Conservation (phyloP, 2,888 invertebrate species). For the Synergus gifuensis region DNA sequence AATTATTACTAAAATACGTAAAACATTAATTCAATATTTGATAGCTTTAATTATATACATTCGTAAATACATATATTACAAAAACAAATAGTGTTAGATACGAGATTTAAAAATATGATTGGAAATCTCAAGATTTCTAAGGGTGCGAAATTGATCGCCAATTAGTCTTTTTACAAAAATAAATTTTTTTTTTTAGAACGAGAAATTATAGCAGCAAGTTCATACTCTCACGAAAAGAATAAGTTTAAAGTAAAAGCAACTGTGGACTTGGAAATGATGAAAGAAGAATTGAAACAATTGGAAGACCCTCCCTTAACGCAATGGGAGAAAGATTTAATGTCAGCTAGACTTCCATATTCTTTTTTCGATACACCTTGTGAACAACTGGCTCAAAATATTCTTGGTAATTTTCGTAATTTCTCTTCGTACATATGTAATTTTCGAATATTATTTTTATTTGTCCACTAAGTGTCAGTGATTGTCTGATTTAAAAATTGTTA, state of each 20-base stretch:
- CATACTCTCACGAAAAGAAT: not conserved
- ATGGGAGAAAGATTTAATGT: slow-evolving; percentile 66
- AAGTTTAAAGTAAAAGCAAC: slow-evolving; percentile 10
- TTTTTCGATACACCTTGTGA: slow-evolving; percentile 78
- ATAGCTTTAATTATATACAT: no score
- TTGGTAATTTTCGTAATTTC: slow-evolving; percentile 70
- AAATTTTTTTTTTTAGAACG: slow-evolving; percentile 1
- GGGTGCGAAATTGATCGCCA: no score
- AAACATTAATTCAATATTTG: no score
- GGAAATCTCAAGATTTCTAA: no score
- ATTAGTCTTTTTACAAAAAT: no score
- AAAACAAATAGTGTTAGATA: no score
- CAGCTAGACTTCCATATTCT: slow-evolving; percentile 65
- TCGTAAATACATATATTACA: no score
- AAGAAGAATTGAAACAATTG: slow-evolving; percentile 69
- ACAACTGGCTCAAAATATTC: slow-evolving; percentile 80
- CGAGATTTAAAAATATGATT: no score
- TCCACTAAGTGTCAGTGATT: not conserved
- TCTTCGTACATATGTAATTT: no score
- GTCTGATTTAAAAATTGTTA: not conserved
- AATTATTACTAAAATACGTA: no score
- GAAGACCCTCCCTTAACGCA: slow-evolving; percentile 72
- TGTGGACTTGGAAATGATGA: slow-evolving; percentile 52
- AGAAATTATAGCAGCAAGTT: slow-evolving; percentile 17
- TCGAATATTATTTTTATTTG: no score